Conservation (phyloP, 2,113 vertebrate species). For the Cinclus cinclus region DNA sequence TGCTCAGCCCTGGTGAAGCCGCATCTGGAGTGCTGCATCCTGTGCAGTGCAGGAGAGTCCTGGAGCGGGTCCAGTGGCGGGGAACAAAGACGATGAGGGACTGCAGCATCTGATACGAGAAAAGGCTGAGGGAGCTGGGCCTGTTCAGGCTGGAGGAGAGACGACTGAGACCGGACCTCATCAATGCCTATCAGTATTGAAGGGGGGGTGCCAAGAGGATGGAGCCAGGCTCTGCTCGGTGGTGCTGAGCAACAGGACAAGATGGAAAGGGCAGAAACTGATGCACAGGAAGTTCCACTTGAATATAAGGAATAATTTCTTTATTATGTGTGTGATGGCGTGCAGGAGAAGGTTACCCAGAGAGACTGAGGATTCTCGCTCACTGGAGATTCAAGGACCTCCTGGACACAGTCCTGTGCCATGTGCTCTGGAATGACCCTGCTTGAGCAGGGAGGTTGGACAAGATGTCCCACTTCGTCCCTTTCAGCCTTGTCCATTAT, state of each 20-base stretch:
- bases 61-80: not conserved
- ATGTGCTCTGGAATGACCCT: not conserved
- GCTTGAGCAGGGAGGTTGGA: not conserved
- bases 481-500: rapidly evolving
- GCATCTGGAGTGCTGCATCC: not conserved
- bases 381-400: not conserved
- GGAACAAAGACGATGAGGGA: too few relatives aligned
- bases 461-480: not conserved
- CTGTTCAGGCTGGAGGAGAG: not conserved
- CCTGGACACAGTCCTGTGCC: not conserved
- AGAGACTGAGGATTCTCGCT: not conserved
- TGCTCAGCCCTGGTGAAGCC: not conserved
- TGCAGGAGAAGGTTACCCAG: not conserved
- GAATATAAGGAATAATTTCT: not conserved
- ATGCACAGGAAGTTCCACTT: not conserved
- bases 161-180: not conserved
- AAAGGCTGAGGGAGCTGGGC: not conserved
- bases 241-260: not conserved
- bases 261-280: not conserved
- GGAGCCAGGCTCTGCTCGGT: not conserved
- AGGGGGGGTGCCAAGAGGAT: not conserved
- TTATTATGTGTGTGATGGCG: rapidly evolving
- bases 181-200: rapidly evolving
- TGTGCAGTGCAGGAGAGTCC: not conserved
- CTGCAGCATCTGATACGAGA: not conserved